phyloP scores from a whole-genome alignment of 1,140 invertebrate genomes.

The Pentalonia nigronervosa region DNA sequence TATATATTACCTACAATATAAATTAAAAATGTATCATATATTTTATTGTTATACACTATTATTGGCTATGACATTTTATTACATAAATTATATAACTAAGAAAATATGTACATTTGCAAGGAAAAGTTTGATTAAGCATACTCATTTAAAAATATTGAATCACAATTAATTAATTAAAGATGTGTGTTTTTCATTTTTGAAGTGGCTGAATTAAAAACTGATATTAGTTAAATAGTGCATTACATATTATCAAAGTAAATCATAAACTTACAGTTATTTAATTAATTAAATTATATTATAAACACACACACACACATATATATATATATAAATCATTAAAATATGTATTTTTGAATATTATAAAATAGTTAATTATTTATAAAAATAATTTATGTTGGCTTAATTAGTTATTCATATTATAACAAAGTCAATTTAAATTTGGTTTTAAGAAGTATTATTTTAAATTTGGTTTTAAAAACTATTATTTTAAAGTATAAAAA shows the following conservation, averaged over 20 bases:
- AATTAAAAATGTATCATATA: not conserved
- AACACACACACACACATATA: no score
- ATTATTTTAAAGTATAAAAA: not conserved
- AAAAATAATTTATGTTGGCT: not conserved
- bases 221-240: not conserved
- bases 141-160: not conserved
- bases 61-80: not conserved
- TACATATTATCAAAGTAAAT: not conserved
- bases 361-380: not conserved
- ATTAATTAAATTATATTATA: not conserved
- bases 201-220: not conserved
- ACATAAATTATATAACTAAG: not conserved
- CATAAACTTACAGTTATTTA: not conserved
- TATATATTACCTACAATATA: not conserved
- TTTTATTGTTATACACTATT: not conserved
- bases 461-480: not conserved
- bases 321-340: no score
- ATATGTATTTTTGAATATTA: not conserved
- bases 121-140: not conserved
- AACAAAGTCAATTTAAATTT: not conserved
- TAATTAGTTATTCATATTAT: not conserved
- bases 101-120: not conserved
- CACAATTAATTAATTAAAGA: not conserved
- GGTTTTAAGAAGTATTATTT: not conserved
- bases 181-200: not conserved